Percentiles rank a stretch among this genome's conserved stretches.
Conservation (phyloP, 1,140 invertebrate species). For the Apis mellifera region DNA sequence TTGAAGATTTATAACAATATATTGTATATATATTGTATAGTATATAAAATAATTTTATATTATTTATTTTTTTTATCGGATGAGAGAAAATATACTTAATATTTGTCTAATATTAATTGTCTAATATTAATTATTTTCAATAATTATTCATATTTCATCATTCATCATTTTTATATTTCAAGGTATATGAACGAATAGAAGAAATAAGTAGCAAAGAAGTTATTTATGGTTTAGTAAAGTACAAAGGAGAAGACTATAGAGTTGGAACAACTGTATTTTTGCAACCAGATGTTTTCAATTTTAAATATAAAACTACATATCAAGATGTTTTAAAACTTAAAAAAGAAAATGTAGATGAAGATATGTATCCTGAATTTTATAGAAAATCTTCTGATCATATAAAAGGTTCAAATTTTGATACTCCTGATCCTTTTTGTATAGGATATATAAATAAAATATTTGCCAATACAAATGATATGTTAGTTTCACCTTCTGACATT, state of each 20-base stretch:
- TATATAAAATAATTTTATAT: not conserved
- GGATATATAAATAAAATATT: conserved; percentile 85
- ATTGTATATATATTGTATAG: not conserved
- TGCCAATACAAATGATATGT: conserved; percentile 79
- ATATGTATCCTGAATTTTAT: conserved; percentile 90
- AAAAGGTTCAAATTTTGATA: conserved; percentile 89
- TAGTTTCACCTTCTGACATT: conserved; percentile 83
- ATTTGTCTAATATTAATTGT: conserved; percentile 79
- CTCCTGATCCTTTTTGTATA: conserved; percentile 89
- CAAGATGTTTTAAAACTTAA: conserved; percentile 71
- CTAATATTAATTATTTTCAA: not conserved
- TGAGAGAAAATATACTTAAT: conserved; percentile 51
- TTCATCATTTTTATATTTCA: conserved; percentile 83
- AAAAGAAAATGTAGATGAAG: conserved; percentile 85
- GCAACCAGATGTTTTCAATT: conserved; percentile 85
- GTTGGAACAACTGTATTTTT: conserved; percentile 89
- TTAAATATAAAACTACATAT: conserved; percentile 79
- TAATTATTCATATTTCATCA: conserved; percentile 78
- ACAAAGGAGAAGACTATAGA: conserved; percentile 83
- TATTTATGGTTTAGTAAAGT: conserved; percentile 67
- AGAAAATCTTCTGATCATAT: conserved; percentile 86
- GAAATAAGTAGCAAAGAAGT: conserved; percentile 62
- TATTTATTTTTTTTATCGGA: not conserved
- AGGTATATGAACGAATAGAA: conserved; percentile 67
- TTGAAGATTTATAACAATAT: not conserved